Conservation (phyloP, 2,888 invertebrate genomes). For the Crematogaster levior region DNA sequence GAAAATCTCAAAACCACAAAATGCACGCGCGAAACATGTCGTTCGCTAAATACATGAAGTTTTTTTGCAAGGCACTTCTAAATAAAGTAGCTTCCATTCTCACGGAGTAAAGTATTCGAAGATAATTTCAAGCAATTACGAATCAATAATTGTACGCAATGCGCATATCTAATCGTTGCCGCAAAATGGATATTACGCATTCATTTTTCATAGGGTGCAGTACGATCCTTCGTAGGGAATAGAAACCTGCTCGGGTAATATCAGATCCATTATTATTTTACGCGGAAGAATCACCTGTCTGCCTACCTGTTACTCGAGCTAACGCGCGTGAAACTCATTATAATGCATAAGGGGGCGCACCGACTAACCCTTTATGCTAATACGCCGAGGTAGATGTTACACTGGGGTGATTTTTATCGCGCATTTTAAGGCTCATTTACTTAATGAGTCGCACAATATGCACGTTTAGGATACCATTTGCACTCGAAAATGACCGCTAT, state of each 20-base stretch:
- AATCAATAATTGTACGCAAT: constrained; percentile 18
- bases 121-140: not conserved
- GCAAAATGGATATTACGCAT: constrained; percentile 43
- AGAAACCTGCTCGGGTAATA: constrained; percentile 12
- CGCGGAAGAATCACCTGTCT: constrained; percentile 63
- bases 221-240: constrained; percentile 20
- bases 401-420: constrained; percentile 76
- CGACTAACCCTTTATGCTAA: constrained; percentile 78
- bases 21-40: not conserved
- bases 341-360: constrained; percentile 63
- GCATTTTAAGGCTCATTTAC: constrained; percentile 77
- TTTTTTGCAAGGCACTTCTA: not conserved
- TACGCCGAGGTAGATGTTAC: constrained; percentile 59
- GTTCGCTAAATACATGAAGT: not conserved
- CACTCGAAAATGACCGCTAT: not conserved
- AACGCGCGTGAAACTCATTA: constrained; percentile 72
- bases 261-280: constrained; percentile 60
- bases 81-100: not conserved
- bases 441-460: constrained; percentile 75
- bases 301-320: constrained; percentile 66
- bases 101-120: not conserved
- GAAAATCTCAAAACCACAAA: not conserved
- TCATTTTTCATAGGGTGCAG: not conserved
- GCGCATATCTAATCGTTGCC: not conserved
- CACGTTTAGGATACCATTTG: constrained; percentile 62